phyloP scores from a whole-genome alignment of 2,113 vertebrate genomes.

The Xyliphius kryptos region DNA sequence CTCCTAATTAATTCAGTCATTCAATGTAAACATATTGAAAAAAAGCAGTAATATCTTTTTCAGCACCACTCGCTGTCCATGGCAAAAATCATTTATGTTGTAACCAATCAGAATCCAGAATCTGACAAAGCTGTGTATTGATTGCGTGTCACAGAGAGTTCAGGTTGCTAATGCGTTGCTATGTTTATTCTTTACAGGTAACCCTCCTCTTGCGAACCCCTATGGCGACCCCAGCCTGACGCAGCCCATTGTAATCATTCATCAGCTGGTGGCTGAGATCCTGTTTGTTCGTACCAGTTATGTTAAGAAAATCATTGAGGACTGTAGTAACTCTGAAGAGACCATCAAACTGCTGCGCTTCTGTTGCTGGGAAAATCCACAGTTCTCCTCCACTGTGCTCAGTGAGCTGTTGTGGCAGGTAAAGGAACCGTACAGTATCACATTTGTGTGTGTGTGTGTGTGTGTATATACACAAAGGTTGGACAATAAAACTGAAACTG shows the following conservation, averaged over 20 bases:
- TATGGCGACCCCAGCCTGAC: slow-evolving; percentile 95
- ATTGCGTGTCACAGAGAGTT: background rate
- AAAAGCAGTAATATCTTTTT: too few relatives aligned
- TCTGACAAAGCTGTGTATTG: too few relatives aligned
- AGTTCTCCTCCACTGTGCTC: slow-evolving; percentile 97
- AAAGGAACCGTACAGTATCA: too few relatives aligned
- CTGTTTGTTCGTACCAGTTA: slow-evolving; percentile 98
- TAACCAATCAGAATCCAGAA: too few relatives aligned
- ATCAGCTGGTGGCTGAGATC: slow-evolving; percentile 95
- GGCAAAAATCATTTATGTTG: too few relatives aligned
- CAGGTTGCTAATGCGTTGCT: too few relatives aligned
- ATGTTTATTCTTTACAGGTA: slow-evolving; percentile 78
- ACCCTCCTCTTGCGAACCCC: slow-evolving; percentile 91
- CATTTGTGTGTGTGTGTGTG: too few relatives aligned
- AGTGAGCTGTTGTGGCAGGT: slow-evolving; percentile 99
- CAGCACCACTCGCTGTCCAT: too few relatives aligned
- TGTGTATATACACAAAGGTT: too few relatives aligned
- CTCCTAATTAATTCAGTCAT: too few relatives aligned
- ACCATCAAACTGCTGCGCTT: slow-evolving; percentile 96
- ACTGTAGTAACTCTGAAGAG: slow-evolving; percentile 98
- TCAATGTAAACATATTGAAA: too few relatives aligned
- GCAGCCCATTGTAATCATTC: slow-evolving; percentile 92
- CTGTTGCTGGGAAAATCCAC: slow-evolving; percentile 99
- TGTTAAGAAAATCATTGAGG: slow-evolving; percentile 98
- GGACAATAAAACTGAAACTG: too few relatives aligned